These are phyloP conservation scores for Echeneis naucrates DNA, from an alignment of 2,797 vertebrate species.

Conservation along the genomic window DNA sequence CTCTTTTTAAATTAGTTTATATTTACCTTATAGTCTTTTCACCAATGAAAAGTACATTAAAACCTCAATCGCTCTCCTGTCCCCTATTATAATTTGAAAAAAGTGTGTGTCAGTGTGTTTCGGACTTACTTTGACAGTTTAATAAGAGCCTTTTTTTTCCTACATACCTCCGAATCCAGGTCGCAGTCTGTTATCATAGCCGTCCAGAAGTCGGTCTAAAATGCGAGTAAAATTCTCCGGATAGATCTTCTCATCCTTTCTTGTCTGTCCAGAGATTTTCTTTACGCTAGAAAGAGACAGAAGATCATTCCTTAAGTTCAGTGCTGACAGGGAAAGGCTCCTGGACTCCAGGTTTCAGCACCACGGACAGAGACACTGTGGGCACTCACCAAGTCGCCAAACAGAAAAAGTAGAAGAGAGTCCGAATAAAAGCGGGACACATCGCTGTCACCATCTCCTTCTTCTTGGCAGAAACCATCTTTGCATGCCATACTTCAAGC, in stretches of 20 bases:
- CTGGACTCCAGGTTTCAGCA: slow-evolving; percentile 31
- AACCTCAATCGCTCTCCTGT: background rate
- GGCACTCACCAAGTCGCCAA: slow-evolving; percentile 92
- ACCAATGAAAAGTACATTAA: too few species aligned
- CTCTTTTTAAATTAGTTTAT: too few species aligned
- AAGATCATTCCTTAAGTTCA: slow-evolving; percentile 24
- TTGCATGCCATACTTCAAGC: slow-evolving; percentile 94
- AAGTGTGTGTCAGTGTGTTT: background rate
- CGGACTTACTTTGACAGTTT: background rate
- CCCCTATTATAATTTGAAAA: background rate
- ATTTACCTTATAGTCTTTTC: too few species aligned
- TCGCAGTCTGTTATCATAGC: slow-evolving; percentile 98
- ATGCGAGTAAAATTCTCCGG: slow-evolving; percentile 98
- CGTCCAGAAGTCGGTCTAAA: slow-evolving; percentile 96
- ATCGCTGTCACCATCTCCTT: slow-evolving; percentile 91
- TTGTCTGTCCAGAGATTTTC: slow-evolving; percentile 88
- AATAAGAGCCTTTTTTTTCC: background rate
- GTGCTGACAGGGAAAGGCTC: background rate
- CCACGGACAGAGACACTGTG: slow-evolving; percentile 48
- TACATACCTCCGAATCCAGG: slow-evolving; percentile 96
- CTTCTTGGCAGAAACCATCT: slow-evolving; percentile 93
- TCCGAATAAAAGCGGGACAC: slow-evolving; percentile 85
- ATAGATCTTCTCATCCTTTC: slow-evolving; percentile 93
- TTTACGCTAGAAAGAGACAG: slow-evolving; percentile 83
- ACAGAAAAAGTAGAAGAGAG: slow-evolving; percentile 91